Evolutionary conservation across 2,113 vertebrate species (phyloP).

Genomic region (Peucedramus taeniatus): DNA sequence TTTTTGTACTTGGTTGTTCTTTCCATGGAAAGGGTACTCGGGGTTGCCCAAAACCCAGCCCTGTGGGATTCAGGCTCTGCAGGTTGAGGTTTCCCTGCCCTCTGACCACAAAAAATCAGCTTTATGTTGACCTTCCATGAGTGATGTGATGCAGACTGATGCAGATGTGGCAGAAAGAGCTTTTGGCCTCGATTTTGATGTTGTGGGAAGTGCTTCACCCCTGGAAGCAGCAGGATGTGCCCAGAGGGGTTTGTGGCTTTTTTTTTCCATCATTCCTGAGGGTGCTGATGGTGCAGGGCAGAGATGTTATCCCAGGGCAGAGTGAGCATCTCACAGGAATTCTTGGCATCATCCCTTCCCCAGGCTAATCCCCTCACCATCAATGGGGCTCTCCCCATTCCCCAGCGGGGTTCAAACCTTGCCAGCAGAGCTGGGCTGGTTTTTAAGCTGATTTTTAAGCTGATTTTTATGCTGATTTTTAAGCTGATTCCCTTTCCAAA

Average conservation of each 20-base stretch:
- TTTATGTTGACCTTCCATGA: accelerated
- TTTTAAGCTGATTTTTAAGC: not conserved
- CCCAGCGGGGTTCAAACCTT: not conserved
- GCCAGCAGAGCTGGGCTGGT: not conserved
- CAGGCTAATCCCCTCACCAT: not conserved
- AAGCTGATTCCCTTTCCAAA: not conserved
- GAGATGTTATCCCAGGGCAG: not conserved
- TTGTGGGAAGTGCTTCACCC: not conserved
- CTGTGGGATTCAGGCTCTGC: not conserved
- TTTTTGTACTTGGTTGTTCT: not conserved
- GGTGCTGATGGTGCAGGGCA: not conserved
- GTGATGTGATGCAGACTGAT: not conserved
- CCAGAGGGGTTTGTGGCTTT: not conserved
- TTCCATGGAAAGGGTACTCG: accelerated
- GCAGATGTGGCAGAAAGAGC: not conserved
- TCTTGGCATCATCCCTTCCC: not conserved
- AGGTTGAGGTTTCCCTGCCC: not conserved
- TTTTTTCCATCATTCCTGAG: not conserved
- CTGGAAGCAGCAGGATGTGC: not conserved
- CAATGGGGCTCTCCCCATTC: not conserved
- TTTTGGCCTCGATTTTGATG: not conserved
- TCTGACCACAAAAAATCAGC: not conserved
- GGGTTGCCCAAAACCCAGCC: not conserved
- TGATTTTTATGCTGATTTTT: not conserved
- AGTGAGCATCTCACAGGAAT: not conserved